Conservation (phyloP, 2,888 invertebrate species). For the Erannis defoliaria region DNA sequence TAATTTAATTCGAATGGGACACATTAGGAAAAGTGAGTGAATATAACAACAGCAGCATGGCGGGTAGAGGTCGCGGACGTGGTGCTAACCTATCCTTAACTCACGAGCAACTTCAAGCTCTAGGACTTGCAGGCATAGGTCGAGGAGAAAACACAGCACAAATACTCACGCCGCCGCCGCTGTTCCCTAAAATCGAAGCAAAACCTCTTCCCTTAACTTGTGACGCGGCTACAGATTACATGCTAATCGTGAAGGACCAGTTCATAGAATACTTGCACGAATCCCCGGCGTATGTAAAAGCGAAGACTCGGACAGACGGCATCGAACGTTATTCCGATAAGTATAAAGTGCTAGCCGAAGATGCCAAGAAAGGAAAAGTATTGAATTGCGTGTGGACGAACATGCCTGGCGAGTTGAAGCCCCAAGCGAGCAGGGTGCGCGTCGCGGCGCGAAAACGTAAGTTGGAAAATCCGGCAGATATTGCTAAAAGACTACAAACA, state of each 20-base stretch:
- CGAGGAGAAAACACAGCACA: slow-evolving; percentile 85
- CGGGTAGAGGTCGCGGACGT: slow-evolving; percentile 83
- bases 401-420: slow-evolving; percentile 88
- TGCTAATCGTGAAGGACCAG: slow-evolving; percentile 90
- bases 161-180: slow-evolving; percentile 85
- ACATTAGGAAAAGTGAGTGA: not conserved
- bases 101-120: slow-evolving; percentile 85
- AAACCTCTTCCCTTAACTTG: slow-evolving; percentile 84
- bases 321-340: slow-evolving; percentile 87
- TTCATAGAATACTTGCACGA: slow-evolving; percentile 90
- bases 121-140: slow-evolving; percentile 74
- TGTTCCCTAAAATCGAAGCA: slow-evolving; percentile 87
- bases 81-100: slow-evolving; percentile 82
- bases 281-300: slow-evolving; percentile 87
- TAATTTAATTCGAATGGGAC: not conserved
- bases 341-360: slow-evolving; percentile 79
- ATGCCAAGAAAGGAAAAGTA: slow-evolving; percentile 77
- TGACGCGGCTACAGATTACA: slow-evolving; percentile 88
- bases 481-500: slow-evolving; percentile 86
- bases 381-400: slow-evolving; percentile 87
- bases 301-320: slow-evolving; percentile 78
- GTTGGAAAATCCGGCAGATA: slow-evolving; percentile 70
- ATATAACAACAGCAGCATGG: slow-evolving; percentile 56
- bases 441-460: slow-evolving; percentile 68
- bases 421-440: slow-evolving; percentile 76